Evolutionary conservation across 2,113 vertebrate genomes (phyloP).

Genomic region (Xerus inauris): DNA sequence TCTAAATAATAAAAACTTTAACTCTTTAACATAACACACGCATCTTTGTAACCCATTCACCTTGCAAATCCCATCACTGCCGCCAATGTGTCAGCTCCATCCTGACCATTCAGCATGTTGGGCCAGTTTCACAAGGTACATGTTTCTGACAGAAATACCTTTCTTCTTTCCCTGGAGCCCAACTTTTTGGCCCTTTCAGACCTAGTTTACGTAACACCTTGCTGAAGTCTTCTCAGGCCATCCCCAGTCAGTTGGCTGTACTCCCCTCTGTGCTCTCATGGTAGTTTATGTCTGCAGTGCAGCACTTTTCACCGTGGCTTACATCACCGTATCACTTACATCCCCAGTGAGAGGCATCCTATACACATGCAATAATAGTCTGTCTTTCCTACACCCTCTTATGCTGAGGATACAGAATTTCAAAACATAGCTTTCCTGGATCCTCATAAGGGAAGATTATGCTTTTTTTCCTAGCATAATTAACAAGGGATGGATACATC

Average conservation of each 20-base stretch:
- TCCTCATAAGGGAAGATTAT: slow-evolving; percentile 16
- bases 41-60: background rate
- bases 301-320: slow-evolving; percentile 18
- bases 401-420: background rate
- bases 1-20: background rate
- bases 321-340: background rate
- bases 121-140: background rate
- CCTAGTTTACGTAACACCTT: background rate
- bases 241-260: background rate
- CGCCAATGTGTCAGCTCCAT: background rate
- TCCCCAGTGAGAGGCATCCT: background rate
- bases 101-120: background rate
- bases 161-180: background rate
- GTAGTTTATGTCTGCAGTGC: background rate
- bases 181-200: background rate
- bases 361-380: background rate
- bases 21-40: background rate
- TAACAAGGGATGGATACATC: slow-evolving; percentile 14
- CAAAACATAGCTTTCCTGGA: slow-evolving; percentile 35
- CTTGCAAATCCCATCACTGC: background rate
- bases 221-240: background rate
- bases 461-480: background rate
- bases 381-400: background rate
- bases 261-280: background rate
- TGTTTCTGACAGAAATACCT: background rate